Evolutionary conservation across 2,888 invertebrate species (phyloP), one percentile per base, ranked within the genome.

Genomic region (Uropetala carovei): DNA sequence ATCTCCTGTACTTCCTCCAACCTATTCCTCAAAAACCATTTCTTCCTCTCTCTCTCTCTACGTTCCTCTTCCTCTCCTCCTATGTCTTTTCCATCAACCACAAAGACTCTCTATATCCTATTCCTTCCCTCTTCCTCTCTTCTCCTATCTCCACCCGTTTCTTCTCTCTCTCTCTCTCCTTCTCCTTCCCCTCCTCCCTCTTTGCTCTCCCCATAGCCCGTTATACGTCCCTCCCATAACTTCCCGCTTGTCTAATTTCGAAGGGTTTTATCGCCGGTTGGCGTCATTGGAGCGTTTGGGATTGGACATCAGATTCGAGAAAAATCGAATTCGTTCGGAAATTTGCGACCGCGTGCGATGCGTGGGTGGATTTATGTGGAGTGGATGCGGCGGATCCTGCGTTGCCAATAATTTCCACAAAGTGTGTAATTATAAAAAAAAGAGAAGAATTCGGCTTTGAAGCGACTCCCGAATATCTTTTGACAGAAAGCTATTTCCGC

Each of bases 231-330:
- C n/a, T 3, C n/a, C 68, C 75, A 75, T 75, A 75, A 75, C 75
- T 75, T 27, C 75, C 75, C 75, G 11, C 75, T 75, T 75, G 75
- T 75, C 75, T 75, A 75, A 75, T 75, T 75, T 75, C 75, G 75
- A 13, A 75, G 27, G 75, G 75, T 75, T 75, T 75, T 75, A 75
- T 75, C 75, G 75, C 75, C 75, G n/a, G 16, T 10, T 11, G 22
- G 27, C 75, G 75, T 75, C 75, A 75, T 75, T 75, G n/a, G n/a
- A 68, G n/a, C 68, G 75, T 27, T 27, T 27, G 68, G 75, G 27
- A 75, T 75, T 22, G 75, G 75, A 27, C 75, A 75, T 68, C 68
- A 68, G 68, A 68, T 75, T 75, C 75, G 22, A 75, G 75, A 75
- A 75, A 75, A 75, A 75, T 75, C 75, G 75, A 75, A 75, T 22